A percentile compares a stretch with the other conserved stretches of the same genome.
These are phyloP conservation scores for Clunio marinus DNA, from an alignment of 2,888 invertebrate species.

Conservation along the genomic window DNA sequence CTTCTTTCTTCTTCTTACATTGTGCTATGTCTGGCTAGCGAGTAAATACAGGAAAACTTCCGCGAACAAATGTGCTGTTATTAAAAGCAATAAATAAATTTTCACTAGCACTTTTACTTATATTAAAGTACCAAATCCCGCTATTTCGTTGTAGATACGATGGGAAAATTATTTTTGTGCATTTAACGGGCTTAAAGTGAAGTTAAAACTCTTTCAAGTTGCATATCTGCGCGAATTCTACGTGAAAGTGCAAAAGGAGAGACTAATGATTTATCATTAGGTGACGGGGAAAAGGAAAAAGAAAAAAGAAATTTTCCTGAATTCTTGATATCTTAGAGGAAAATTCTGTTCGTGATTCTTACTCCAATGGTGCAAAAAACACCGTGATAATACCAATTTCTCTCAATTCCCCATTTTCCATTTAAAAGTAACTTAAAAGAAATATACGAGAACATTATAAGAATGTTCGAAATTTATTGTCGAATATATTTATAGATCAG, in stretches of 20 bases:
- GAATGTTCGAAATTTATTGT: neutral
- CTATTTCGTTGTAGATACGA: neutral
- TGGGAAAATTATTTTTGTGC: neutral
- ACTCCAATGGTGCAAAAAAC: neutral
- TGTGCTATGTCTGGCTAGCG: no score
- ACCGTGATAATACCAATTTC: neutral
- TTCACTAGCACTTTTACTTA: neutral
- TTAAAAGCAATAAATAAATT: slow-evolving; percentile 26
- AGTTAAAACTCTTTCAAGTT: no score
- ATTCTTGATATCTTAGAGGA: neutral
- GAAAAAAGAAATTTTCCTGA: neutral
- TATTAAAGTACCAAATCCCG: neutral
- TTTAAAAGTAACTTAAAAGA: neutral
- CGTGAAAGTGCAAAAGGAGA: neutral
- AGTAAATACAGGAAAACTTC: neutral
- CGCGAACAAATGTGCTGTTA: slow-evolving; percentile 23
- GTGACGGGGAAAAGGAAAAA: neutral
- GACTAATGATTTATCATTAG: slow-evolving; percentile 1
- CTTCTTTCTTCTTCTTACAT: no score
- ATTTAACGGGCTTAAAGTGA: neutral
- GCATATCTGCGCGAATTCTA: no score
- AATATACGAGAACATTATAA: neutral
- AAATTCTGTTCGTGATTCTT: neutral
- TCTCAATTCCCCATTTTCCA: neutral
- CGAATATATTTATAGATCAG: neutral